These are phyloP conservation scores for Carassius gibelio DNA, from an alignment of 2,113 vertebrate species.

Conservation along the genomic window DNA sequence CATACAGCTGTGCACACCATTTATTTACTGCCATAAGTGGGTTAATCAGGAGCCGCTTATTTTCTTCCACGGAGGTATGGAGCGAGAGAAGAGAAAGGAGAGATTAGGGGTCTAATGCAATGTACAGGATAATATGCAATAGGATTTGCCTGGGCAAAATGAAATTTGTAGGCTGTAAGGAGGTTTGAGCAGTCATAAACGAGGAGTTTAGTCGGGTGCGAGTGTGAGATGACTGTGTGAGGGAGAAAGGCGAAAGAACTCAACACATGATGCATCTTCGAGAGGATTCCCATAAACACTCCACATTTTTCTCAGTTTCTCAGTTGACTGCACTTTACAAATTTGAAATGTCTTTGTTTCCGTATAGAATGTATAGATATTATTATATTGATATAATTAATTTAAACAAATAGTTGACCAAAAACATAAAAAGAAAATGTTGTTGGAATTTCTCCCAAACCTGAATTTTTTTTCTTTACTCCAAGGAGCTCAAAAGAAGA, in stretches of 20 bases:
- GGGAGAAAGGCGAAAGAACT: slow-evolving; percentile 60
- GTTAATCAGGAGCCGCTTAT: slow-evolving; percentile 78
- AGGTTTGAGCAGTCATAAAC: slow-evolving; percentile 75
- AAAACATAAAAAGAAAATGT: no score
- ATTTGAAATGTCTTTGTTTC: background rate
- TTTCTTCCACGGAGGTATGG: slow-evolving; percentile 69
- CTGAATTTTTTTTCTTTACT: no score
- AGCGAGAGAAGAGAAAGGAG: slow-evolving; percentile 69
- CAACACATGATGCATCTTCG: slow-evolving; percentile 59
- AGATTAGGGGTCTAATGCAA: slow-evolving; percentile 82
- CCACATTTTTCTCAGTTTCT: background rate
- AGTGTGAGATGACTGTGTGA: slow-evolving; percentile 34
- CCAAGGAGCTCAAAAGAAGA: background rate
- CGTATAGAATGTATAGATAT: background rate
- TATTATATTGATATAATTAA: background rate
- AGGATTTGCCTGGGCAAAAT: slow-evolving; percentile 79
- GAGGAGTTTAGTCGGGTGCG: slow-evolving; percentile 64
- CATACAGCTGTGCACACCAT: slow-evolving; percentile 74
- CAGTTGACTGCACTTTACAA: background rate
- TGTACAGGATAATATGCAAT: slow-evolving; percentile 81
- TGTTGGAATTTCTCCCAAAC: no score
- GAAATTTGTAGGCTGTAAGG: slow-evolving; percentile 78
- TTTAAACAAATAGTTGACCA: background rate
- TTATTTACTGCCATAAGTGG: slow-evolving; percentile 81
- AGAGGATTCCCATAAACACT: slow-evolving; percentile 39